Evolutionary conservation across 2,113 vertebrate species (phyloP).

Genomic region (Cathartes aura): DNA sequence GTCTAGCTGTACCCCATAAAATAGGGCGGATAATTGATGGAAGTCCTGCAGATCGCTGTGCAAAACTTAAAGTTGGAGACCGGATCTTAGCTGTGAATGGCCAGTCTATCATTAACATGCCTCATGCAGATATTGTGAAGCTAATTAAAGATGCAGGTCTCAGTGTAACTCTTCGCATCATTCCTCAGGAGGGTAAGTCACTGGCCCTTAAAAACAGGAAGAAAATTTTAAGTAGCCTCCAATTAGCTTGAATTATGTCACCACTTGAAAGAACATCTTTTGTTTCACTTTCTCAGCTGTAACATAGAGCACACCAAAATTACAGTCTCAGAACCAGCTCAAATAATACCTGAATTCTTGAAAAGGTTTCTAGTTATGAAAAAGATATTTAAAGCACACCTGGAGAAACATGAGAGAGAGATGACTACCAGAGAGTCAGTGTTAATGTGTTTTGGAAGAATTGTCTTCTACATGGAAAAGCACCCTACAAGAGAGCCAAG

Average conservation of each 20-base stretch:
- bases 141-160: constrained; percentile 99
- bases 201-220: constrained; percentile 59
- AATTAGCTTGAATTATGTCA: constrained; percentile 65
- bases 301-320: neutral
- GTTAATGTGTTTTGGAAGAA: neutral
- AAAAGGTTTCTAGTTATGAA: constrained; percentile 31
- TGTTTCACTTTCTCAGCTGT: constrained; percentile 26
- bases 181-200: constrained; percentile 95
- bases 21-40: constrained; percentile 98
- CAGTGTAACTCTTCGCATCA: constrained; percentile 94
- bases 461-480: neutral
- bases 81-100: constrained; percentile 96
- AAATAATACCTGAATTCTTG: constrained; percentile 6
- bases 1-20: constrained; percentile 94
- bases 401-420: neutral
- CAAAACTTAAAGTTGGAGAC: constrained; percentile 96
- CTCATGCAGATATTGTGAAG: constrained; percentile 98
- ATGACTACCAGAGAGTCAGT: neutral
- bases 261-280: constrained; percentile 21
- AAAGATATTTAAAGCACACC: neutral
- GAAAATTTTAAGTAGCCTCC: constrained; percentile 59
- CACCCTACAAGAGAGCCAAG: neutral
- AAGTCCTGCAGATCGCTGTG: constrained; percentile 95
- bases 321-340: neutral
- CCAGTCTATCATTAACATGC: constrained; percentile 97